Percentiles rank a stretch among this genome's conserved stretches.
Conservation (phyloP, 2,888 invertebrate genomes). For the Frankliniella intonsa region DNA sequence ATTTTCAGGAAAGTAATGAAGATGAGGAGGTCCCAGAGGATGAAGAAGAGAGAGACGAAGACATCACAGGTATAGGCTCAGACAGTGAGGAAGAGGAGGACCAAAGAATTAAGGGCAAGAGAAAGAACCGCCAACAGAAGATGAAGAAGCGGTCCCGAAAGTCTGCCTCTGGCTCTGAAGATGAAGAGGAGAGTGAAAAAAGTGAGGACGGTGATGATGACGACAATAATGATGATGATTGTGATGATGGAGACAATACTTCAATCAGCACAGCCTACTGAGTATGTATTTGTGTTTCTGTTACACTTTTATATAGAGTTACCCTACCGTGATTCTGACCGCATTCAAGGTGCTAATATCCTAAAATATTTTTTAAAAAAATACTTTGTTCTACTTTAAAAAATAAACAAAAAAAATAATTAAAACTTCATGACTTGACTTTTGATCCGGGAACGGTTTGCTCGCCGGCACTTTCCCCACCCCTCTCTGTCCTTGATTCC, state of each 20-base stretch:
- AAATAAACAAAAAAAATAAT: no score
- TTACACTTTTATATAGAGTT: no score
- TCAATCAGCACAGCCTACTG: neutral
- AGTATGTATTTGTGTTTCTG: neutral
- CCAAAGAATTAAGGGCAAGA: neutral
- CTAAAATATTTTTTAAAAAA: no score
- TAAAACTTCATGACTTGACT: neutral
- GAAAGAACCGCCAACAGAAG: neutral
- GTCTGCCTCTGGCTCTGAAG: neutral
- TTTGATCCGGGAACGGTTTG: no score
- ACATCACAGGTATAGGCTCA: neutral
- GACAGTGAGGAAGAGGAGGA: neutral
- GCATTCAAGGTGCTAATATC: no score
- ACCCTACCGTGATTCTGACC: no score
- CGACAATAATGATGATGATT: neutral
- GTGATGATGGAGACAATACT: neutral
- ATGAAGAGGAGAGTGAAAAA: neutral
- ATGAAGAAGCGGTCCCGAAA: neutral
- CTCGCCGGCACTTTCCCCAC: neutral
- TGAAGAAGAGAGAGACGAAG: neutral
- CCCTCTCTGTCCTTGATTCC: slow-evolving; percentile 8
- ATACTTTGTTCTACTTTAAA: neutral
- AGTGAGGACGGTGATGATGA: neutral
- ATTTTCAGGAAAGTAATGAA: neutral
- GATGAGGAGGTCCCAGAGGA: neutral